A percentile compares a stretch with the other conserved stretches of the same genome.
Evolutionary conservation across 2,888 invertebrate species (phyloP).

Genomic region (Ypsolopha scabrella): DNA sequence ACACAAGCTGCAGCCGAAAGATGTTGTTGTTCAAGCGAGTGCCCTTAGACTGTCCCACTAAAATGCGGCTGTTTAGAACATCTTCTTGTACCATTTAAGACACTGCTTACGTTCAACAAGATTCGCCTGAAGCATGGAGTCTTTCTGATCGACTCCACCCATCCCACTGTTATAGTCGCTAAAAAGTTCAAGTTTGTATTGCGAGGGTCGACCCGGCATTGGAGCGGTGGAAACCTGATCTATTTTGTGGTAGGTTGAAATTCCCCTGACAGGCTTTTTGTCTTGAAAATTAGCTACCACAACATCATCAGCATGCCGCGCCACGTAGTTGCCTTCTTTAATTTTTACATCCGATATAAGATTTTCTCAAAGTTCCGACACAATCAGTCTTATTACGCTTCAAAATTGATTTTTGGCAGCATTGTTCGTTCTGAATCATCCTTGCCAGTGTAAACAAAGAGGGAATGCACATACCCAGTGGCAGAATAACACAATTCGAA

Average conservation of each 20-base stretch:
- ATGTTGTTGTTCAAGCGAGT: background rate
- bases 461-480: conserved; percentile 4
- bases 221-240: background rate
- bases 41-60: too few species aligned
- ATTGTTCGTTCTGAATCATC: too few species aligned
- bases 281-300: too few species aligned
- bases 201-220: background rate
- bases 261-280: background rate
- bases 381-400: conserved; percentile 2
- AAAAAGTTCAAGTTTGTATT: background rate
- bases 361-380: background rate
- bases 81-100: background rate
- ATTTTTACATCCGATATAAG: background rate
- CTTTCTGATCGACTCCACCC: conserved; percentile 1
- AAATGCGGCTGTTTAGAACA: background rate
- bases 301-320: too few species aligned
- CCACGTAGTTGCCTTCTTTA: background rate
- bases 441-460: conserved; percentile 1
- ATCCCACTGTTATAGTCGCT: conserved; percentile 2
- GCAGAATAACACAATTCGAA: conserved; percentile 1
- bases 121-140: conserved; percentile 1
- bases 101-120: conserved; percentile 1
- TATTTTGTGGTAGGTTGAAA: conserved; percentile 1
- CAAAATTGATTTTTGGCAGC: background rate
- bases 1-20: background rate